These are phyloP conservation scores for Empidonax traillii DNA, from an alignment of 2,113 vertebrate genomes.

Conservation along the genomic window DNA sequence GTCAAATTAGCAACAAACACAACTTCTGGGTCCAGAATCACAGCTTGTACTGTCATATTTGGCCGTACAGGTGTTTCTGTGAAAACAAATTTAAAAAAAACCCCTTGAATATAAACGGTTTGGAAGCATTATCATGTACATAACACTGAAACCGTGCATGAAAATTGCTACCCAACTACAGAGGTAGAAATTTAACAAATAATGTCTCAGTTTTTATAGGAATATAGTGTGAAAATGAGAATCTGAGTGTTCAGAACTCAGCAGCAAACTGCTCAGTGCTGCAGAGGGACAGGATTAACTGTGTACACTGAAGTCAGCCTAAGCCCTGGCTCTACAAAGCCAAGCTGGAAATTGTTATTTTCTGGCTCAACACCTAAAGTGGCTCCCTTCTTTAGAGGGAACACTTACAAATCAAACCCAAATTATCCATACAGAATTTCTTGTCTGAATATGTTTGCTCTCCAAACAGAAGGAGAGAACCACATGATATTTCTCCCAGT, in stretches of 20 bases:
- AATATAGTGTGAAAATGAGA: not conserved
- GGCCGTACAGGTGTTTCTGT: constrained; percentile 55
- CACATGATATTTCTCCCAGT: not conserved
- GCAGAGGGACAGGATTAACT: not conserved
- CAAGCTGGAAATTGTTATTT: not conserved
- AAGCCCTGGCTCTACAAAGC: not conserved
- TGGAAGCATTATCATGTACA: not conserved
- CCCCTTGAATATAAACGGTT: not conserved
- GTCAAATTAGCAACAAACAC: constrained; percentile 93
- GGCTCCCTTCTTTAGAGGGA: not conserved
- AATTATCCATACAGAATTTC: not conserved
- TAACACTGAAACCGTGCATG: not conserved
- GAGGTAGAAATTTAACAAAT: not conserved
- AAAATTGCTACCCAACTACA: not conserved
- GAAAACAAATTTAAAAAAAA: not conserved
- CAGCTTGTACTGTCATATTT: constrained; percentile 76
- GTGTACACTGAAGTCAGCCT: not conserved
- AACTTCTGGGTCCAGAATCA: constrained; percentile 91
- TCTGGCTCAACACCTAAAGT: not conserved
- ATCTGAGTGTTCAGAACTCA: not conserved
- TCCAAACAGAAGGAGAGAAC: not conserved
- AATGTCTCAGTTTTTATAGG: not conserved
- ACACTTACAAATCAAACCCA: not conserved
- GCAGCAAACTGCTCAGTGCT: not conserved
- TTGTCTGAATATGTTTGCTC: not conserved